phyloP scores from a whole-genome alignment of 2,797 vertebrate species.

The Onychomys arenicola region DNA sequence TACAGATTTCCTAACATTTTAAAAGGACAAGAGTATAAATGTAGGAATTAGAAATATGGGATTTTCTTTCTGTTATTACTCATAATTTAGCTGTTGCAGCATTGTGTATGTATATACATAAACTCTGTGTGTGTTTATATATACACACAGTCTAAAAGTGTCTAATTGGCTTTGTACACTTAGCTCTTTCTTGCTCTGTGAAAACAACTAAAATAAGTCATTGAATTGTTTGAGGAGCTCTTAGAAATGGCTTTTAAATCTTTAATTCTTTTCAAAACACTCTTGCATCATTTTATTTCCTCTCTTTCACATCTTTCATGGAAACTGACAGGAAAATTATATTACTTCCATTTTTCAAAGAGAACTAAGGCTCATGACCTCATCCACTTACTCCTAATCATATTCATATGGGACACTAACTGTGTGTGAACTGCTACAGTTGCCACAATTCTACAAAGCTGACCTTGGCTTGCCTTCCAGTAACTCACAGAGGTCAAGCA shows the following conservation, averaged over 20 bases:
- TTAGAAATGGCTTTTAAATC: constrained; percentile 43
- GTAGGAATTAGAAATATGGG: constrained; percentile 22
- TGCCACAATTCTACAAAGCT: background rate
- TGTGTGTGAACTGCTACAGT: background rate
- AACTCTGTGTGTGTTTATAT: too few species aligned
- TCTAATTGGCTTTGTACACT: constrained; percentile 48
- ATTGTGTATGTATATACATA: background rate
- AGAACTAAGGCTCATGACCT: background rate
- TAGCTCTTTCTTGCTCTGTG: constrained; percentile 21
- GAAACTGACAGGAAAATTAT: background rate
- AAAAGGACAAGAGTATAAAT: background rate
- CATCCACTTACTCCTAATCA: background rate
- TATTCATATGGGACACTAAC: background rate
- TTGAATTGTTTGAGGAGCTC: background rate
- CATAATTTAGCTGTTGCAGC: constrained; percentile 23
- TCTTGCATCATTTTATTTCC: background rate
- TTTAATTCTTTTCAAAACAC: constrained; percentile 21
- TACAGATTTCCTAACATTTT: constrained; percentile 28
- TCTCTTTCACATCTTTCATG: background rate
- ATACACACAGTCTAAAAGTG: background rate
- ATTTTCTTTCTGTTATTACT: constrained; percentile 49
- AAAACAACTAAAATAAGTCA: background rate
- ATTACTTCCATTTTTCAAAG: background rate
- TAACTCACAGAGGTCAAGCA: background rate
- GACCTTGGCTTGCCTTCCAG: background rate